phyloP scores from a whole-genome alignment of 2,113 vertebrate genomes.

The Notarius quadriscutis region DNA sequence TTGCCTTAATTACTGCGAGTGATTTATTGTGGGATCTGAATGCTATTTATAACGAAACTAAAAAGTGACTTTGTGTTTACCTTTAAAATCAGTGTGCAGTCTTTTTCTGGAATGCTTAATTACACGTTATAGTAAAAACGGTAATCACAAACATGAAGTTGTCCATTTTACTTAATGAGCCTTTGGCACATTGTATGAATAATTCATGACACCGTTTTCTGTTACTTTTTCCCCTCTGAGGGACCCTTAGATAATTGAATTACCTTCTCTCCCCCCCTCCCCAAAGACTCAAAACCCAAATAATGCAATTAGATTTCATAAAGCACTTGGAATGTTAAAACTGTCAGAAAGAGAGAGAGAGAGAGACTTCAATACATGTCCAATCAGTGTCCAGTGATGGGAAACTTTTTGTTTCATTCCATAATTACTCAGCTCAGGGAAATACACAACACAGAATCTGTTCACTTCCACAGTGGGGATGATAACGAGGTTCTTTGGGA shows the following conservation, averaged over 20 bases:
- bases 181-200: constrained; percentile 54
- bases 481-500: background rate
- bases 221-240: constrained; percentile 41
- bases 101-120: constrained; percentile 46
- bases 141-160: constrained; percentile 57
- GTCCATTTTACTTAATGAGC: constrained; percentile 59
- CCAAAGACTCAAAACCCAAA: constrained; percentile 52
- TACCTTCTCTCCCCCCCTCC: constrained; percentile 44
- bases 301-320: constrained; percentile 61
- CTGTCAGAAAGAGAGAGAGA: constrained; percentile 20
- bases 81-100: constrained; percentile 1
- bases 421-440: constrained; percentile 28
- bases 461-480: background rate
- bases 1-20: constrained; percentile 2
- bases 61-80: constrained; percentile 25
- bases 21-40: constrained; percentile 29
- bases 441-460: background rate
- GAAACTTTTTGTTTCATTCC: constrained; percentile 30
- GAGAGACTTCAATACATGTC: constrained; percentile 10
- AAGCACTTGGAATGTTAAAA: constrained; percentile 53
- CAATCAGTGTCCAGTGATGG: background rate
- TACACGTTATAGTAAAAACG: constrained; percentile 53
- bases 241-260: constrained; percentile 58
- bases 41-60: constrained; percentile 30
- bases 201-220: constrained; percentile 54